These are phyloP conservation scores for Bergia puertoricense DNA, from an alignment of 92 coral and sea anemone genomes.

Conservation along the genomic window DNA sequence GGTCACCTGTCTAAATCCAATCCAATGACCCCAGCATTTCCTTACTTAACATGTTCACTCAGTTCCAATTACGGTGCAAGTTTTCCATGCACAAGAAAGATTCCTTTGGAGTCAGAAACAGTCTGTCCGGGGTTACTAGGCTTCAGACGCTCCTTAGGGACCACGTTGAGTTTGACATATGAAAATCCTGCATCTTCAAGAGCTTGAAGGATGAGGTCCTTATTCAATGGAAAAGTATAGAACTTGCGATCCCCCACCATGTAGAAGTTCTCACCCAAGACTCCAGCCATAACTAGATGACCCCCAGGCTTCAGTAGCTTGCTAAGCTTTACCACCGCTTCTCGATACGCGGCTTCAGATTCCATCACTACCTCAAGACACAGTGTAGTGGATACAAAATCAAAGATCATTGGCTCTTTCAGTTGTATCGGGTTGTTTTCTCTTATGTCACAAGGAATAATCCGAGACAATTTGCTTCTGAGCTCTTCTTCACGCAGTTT, in stretches of 20 bases:
- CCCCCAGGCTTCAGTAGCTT: slow-evolving; percentile 48
- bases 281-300: slow-evolving; percentile 42
- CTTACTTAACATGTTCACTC: not conserved
- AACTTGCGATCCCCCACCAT: slow-evolving; percentile 27
- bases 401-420: slow-evolving; percentile 14
- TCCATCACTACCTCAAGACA: slow-evolving; percentile 51
- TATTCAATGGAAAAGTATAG: slow-evolving; percentile 34
- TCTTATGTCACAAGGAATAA: slow-evolving; percentile 44
- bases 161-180: not conserved
- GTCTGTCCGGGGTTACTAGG: not conserved
- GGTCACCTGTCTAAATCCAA: too few species aligned
- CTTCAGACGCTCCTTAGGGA: not conserved
- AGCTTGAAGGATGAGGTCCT: slow-evolving; percentile 38
- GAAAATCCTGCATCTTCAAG: slow-evolving; percentile 34
- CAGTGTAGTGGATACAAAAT: slow-evolving; percentile 40
- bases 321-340: slow-evolving; percentile 31
- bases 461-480: slow-evolving; percentile 23
- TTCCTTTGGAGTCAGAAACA: not conserved
- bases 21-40: too few species aligned
- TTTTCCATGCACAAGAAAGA: not conserved
- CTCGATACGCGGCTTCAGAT: slow-evolving; percentile 36
- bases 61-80: not conserved
- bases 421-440: not conserved
- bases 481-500: slow-evolving; percentile 28
- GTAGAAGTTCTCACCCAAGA: slow-evolving; percentile 38